phyloP scores from a whole-genome alignment of 2,797 vertebrate species.

The Garrulus glandarius region DNA sequence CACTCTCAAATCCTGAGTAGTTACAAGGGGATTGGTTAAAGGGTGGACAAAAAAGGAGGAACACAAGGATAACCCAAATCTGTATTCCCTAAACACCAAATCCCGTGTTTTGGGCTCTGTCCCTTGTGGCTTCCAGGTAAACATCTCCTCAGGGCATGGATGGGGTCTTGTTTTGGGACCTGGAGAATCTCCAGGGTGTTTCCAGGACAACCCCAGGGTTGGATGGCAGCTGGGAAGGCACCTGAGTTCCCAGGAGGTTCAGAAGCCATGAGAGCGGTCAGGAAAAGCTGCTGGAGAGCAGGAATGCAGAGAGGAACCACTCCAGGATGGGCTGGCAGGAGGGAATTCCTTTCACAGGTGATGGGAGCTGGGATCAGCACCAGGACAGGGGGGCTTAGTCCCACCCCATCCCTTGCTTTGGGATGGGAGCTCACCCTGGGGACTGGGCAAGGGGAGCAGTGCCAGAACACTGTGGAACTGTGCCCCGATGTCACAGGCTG shows the following conservation, averaged over 20 bases:
- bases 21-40: background rate
- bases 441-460: background rate
- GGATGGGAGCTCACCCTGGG: rapidly evolving
- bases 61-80: background rate
- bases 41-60: background rate
- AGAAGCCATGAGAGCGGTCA: rapidly evolving
- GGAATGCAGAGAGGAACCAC: background rate
- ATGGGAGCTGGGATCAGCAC: background rate
- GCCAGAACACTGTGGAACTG: background rate
- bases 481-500: background rate
- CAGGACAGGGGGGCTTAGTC: background rate
- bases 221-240: background rate
- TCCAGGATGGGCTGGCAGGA: background rate
- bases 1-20: background rate
- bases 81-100: background rate
- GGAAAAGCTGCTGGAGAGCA: background rate
- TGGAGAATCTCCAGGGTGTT: background rate
- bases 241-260: background rate
- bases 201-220: background rate
- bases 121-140: background rate
- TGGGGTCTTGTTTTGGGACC: background rate
- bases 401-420: background rate
- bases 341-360: background rate
- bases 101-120: background rate
- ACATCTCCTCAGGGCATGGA: background rate